Base-by-base conservation (phyloP, 2,797 vertebrate genomes). In the Argyrosomus regius region DNA sequence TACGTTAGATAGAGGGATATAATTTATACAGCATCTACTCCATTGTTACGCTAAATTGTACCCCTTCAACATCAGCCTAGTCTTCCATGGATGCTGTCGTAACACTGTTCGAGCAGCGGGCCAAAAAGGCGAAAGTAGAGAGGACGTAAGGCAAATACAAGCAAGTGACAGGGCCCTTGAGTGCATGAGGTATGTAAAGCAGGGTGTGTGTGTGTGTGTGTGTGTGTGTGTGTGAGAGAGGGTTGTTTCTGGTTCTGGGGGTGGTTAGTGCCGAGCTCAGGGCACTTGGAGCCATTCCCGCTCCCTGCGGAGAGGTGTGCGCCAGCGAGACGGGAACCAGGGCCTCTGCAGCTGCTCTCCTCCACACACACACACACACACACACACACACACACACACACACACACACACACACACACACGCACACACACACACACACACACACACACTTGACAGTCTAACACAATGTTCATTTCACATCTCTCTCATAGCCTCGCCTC, bases 311-410 rank as follows among this genome's bases (percentile, higher is more conserved):
- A 89, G 87, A 87, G 78, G 72, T 84, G 85, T 81, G 78, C 54
- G 77, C 89, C 87, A 88, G 67, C 46, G 5, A 85, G 86, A 75
- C 60, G 70, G 80, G 87, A 88, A 86, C 66, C 82, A 81, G 85
- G 87, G 84, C 89, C 86, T 88, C 90, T 87, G 87, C 91, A 93
- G 90, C 89, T 92, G 91, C 84, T 89, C 73, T 56, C 45, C 43
- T 8, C 7, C 18, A 60, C 46, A 53, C 72, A 68, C 78, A 72
- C 62, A 61, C 50, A 62, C 64, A 53, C 60, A 41, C 70, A 69
- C 58, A 50, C 18, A 46, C 52, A 46, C 26, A 8, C 31, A 31
- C 31, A 7, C 22, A 62, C 46, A 66, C 22, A 62, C 46, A 53
- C 72, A 71, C 78, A 69, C 62, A 61, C 49, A 61, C 64, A 57